phyloP scores from a whole-genome alignment of 2,797 vertebrate genomes.

The Anniella stebbinsi region DNA sequence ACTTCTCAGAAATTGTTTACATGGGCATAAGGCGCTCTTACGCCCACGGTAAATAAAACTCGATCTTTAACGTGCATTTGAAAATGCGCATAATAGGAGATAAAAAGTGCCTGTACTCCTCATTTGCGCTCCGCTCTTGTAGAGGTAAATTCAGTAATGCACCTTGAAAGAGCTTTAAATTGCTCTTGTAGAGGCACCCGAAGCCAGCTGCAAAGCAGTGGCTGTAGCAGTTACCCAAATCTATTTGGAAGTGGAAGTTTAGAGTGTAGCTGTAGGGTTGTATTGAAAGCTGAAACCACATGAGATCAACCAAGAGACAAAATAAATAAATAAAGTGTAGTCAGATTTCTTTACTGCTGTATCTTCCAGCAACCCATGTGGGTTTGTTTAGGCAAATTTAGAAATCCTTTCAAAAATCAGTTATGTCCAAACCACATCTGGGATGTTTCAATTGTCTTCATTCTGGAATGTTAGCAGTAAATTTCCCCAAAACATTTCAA shows the following conservation, averaged over 20 bases:
- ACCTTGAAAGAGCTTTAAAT: too few species aligned
- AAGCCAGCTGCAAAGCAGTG: neutral
- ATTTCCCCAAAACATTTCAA: neutral
- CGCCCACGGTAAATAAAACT: too few species aligned
- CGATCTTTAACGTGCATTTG: too few species aligned
- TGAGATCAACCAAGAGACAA: neutral
- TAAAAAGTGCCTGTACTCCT: too few species aligned
- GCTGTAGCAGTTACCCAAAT: neutral
- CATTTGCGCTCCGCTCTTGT: too few species aligned
- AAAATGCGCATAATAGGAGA: too few species aligned
- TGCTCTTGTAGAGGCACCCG: too few species aligned
- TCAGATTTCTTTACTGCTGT: slow-evolving; percentile 20
- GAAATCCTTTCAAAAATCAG: neutral
- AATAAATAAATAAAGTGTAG: neutral
- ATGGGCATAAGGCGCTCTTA: too few species aligned
- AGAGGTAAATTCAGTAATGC: too few species aligned
- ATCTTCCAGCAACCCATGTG: slow-evolving; percentile 17
- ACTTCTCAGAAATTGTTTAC: too few species aligned
- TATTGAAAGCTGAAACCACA: neutral
- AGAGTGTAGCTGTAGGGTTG: neutral
- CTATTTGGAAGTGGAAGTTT: neutral
- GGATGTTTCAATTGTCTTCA: neutral
- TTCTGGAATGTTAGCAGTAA: slow-evolving; percentile 17
- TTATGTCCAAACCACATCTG: neutral
- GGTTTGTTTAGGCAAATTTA: neutral